Conservation (phyloP, 2,113 vertebrate species). For the Potamarius usumacintae region DNA sequence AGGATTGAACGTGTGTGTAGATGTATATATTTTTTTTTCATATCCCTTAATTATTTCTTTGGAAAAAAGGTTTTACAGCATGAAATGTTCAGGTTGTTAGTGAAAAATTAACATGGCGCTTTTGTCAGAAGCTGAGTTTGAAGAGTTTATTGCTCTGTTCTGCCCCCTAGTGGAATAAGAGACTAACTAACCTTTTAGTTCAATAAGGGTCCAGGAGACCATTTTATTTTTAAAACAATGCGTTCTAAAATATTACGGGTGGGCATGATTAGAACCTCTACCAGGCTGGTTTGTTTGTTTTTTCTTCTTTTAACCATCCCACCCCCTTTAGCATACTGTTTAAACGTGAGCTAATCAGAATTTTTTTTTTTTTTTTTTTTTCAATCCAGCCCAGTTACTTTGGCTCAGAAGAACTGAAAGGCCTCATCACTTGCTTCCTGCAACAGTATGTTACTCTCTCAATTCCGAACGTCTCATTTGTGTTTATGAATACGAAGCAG, state of each 20-base stretch:
- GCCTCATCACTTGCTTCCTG: conserved; percentile 73
- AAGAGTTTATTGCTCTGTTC: neutral
- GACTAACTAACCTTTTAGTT: neutral
- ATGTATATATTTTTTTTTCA: neutral
- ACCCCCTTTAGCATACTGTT: neutral
- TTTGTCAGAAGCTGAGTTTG: neutral
- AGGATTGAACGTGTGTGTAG: neutral
- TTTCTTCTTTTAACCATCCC: too few species aligned
- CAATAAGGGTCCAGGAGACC: neutral
- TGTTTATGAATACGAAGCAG: neutral
- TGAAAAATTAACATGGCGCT: neutral
- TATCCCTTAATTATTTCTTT: neutral
- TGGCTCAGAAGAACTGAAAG: conserved; percentile 73
- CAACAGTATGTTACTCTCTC: conserved; percentile 69
- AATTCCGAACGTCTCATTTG: neutral
- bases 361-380: neutral
- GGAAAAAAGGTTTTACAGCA: neutral
- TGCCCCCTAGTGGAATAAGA: neutral
- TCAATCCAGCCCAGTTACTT: conserved; percentile 74
- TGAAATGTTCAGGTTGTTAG: neutral
- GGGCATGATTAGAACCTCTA: neutral
- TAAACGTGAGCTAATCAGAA: neutral
- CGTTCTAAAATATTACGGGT: neutral
- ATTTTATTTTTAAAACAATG: neutral
- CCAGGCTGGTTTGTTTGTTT: neutral